Base-by-base conservation (phyloP, 2,888 invertebrate genomes). In the Phaonia tiefii region DNA sequence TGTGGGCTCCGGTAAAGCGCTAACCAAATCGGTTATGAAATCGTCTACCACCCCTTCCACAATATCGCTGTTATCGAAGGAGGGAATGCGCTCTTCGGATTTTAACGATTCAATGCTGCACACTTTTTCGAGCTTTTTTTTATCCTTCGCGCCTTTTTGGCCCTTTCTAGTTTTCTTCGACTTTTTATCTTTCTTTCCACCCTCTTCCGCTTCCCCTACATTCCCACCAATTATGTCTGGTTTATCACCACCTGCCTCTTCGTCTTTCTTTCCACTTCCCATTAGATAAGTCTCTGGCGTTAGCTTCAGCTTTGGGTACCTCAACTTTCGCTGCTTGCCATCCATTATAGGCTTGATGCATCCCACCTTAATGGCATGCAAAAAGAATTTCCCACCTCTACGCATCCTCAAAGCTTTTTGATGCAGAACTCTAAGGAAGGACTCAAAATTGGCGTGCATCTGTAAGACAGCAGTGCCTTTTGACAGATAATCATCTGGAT, bases 361-460 rank as follows among this genome's bases (percentile, higher is more conserved):
- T 0, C 88, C 88, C 0, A 89, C 86, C 86, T 93, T 93, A 71
- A 94, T 91, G 1, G 93, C 93, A 85, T 94, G 94, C 5, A 94
- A 89, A 80, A 90, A 90, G 79, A 89, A 90, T 75, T 89, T 89
- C 13, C 88, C 90, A 17, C 88, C 88, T 3, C 86, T 86, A 0
- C 87, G 87, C 85, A 90, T 88, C 75, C 86, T 85, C 1, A 87
- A 0, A 0, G 89, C 86, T 51, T 94, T 94, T 42, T 90, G 90
- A 0, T 91, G 91, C 13, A 94, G 88, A 0, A 92, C 90, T 0
- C 91, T 90, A 0, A 93, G 92, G 83, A 94, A 89, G 0, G 93
- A 92, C n/a, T 92, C 92, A 0, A 94, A 86, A 75, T 92, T 93
- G 0, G 93, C 87, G 78, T 94, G 92, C 92, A 94, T 93, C 71